These are phyloP conservation scores for Lerista edwardsae DNA, from an alignment of 2,797 vertebrate species.

Conservation along the genomic window DNA sequence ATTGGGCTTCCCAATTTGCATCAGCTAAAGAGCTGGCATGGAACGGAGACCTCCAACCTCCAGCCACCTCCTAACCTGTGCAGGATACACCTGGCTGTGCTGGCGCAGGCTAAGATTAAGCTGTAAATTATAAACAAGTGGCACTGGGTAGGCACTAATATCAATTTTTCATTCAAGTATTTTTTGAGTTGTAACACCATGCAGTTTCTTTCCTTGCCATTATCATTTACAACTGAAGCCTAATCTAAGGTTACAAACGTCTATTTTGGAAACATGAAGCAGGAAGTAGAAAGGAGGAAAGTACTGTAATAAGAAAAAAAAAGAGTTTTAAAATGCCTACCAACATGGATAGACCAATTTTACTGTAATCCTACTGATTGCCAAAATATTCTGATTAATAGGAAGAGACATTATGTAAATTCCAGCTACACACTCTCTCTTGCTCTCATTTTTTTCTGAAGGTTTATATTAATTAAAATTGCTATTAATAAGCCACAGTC, in stretches of 20 bases:
- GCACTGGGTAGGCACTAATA: no score
- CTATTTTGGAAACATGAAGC: not conserved
- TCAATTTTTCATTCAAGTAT: no score
- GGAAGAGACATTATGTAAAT: constrained; percentile 20
- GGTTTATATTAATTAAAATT: constrained; percentile 25
- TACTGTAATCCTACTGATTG: not conserved
- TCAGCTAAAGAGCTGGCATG: no score
- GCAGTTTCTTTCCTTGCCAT: not conserved
- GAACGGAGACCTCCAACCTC: no score
- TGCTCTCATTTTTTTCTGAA: constrained; percentile 24
- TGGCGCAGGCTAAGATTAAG: no score
- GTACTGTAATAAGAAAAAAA: not conserved
- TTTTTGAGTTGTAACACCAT: not conserved
- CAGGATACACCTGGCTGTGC: no score
- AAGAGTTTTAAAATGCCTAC: not conserved
- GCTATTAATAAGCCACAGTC: constrained; percentile 30
- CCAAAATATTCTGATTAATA: constrained; percentile 38
- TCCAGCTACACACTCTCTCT: not conserved
- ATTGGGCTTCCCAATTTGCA: no score
- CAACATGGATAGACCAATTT: not conserved
- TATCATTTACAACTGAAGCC: not conserved
- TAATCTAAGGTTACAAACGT: not conserved
- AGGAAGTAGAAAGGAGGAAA: not conserved
- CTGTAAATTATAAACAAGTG: no score
- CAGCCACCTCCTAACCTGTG: no score